Percentiles rank a stretch among this genome's conserved stretches.
Evolutionary conservation across 2,888 invertebrate species (phyloP).

Genomic region (Cryptus armator): DNA sequence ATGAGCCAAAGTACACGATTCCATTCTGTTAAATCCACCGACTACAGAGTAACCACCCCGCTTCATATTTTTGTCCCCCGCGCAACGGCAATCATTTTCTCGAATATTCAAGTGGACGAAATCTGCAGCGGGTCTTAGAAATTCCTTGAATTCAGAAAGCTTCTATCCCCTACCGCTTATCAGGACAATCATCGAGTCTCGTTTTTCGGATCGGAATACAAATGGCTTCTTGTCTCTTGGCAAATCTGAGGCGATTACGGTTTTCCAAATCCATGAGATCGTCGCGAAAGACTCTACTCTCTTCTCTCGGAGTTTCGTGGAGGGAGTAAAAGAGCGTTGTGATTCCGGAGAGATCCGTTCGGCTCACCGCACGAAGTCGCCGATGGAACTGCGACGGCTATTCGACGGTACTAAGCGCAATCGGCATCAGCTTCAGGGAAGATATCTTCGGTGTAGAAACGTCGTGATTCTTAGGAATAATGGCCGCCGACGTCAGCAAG

Average conservation of each 20-base stretch:
- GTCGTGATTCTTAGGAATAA: slow-evolving; percentile 69
- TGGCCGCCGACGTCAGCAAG: slow-evolving; percentile 78
- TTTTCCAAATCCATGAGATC: slow-evolving; percentile 72
- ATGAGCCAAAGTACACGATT: slow-evolving; percentile 63
- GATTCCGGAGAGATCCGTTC: slow-evolving; percentile 45
- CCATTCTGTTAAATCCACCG: slow-evolving; percentile 53
- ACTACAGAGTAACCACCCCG: neutral
- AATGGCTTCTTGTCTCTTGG: slow-evolving; percentile 45
- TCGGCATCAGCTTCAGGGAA: slow-evolving; percentile 69
- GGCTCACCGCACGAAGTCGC: slow-evolving; percentile 31
- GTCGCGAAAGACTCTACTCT: slow-evolving; percentile 9
- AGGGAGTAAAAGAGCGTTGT: slow-evolving; percentile 22
- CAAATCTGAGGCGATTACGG: slow-evolving; percentile 73
- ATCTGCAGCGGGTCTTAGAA: neutral
- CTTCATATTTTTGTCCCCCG: slow-evolving; percentile 7
- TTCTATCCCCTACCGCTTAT: slow-evolving; percentile 18
- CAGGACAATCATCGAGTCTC: slow-evolving; percentile 13
- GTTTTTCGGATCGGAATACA: slow-evolving; percentile 40
- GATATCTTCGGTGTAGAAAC: neutral
- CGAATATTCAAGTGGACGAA: slow-evolving; percentile 1
- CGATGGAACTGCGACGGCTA: slow-evolving; percentile 72
- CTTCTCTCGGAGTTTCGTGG: slow-evolving; percentile 10
- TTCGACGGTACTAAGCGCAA: slow-evolving; percentile 69
- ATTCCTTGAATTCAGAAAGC: neutral
- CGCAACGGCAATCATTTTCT: slow-evolving; percentile 17